These are phyloP conservation scores for Bursaphelenchus okinawaensis DNA, from an alignment of 2,888 invertebrate genomes.

Conservation along the genomic window DNA sequence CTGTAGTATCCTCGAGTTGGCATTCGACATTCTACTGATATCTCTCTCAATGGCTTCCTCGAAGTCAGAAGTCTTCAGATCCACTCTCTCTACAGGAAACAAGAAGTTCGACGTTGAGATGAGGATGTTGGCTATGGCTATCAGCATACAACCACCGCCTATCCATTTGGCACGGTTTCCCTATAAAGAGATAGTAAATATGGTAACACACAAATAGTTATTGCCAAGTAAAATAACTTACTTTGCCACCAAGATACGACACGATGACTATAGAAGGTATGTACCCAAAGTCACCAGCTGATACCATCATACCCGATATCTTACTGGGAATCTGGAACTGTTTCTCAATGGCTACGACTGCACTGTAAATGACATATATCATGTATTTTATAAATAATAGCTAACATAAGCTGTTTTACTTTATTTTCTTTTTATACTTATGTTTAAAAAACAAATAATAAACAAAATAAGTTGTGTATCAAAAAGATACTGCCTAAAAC, in stretches of 20 bases:
- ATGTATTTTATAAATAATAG: no score
- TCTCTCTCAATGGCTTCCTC: conserved; percentile 22
- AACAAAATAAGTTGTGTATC: no score
- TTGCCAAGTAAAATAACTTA: conserved; percentile 5
- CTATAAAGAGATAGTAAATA: conserved; percentile 24
- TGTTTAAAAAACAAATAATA: no score
- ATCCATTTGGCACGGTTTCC: conserved; percentile 57
- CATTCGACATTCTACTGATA: conserved; percentile 11
- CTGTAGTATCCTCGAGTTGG: background rate
- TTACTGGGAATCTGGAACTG: conserved; percentile 57
- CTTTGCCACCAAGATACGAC: conserved; percentile 54
- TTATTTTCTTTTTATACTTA: no score
- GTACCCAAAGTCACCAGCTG: conserved; percentile 57
- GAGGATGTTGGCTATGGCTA: conserved; percentile 48
- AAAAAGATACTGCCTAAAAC: background rate
- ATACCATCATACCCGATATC: conserved; percentile 54
- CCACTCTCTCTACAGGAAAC: conserved; percentile 42
- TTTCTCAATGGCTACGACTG: conserved; percentile 55
- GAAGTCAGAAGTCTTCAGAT: conserved; percentile 16
- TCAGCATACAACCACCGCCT: conserved; percentile 55
- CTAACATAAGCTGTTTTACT: no score
- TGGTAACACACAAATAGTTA: background rate
- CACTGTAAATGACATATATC: no score
- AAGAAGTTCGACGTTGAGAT: conserved; percentile 54
- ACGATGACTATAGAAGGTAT: conserved; percentile 54